Conservation (phyloP, 2,113 vertebrate genomes). For the Rhinoderma darwinii region DNA sequence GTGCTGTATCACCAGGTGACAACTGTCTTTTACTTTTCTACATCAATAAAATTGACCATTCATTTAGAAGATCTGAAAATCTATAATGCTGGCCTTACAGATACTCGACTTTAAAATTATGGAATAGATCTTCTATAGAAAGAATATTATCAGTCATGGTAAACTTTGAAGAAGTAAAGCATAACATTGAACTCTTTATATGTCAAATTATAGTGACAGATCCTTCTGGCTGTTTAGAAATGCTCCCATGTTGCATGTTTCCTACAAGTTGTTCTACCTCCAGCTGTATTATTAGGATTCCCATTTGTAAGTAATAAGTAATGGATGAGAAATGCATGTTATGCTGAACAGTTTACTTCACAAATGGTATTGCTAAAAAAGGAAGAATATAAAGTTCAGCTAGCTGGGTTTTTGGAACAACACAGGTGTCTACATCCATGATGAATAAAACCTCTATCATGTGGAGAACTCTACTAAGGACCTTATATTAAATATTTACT, state of each 20-base stretch:
- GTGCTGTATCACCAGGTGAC: too few species aligned
- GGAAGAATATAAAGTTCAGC: background rate
- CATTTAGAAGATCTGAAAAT: too few species aligned
- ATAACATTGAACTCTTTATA: background rate
- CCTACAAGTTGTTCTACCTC: constrained; percentile 3
- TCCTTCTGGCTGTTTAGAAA: constrained; percentile 39
- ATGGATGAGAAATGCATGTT: background rate
- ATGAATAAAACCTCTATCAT: too few species aligned
- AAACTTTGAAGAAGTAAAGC: background rate
- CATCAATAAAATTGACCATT: too few species aligned
- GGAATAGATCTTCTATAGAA: background rate
- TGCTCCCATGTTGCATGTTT: background rate
- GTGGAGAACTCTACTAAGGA: too few species aligned
- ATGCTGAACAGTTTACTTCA: background rate
- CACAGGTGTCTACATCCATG: too few species aligned
- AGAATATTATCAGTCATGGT: background rate
- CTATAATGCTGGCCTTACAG: background rate
- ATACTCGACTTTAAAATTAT: background rate
- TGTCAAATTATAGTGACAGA: constrained; percentile 16
- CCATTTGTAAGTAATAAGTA: background rate
- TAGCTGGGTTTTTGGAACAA: too few species aligned
- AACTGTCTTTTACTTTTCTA: too few species aligned
- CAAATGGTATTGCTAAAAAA: background rate
- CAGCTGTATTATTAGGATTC: background rate
- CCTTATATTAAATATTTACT: too few species aligned